phyloP scores from a whole-genome alignment of 2,797 vertebrate species.

The Trematomus bernacchii region DNA sequence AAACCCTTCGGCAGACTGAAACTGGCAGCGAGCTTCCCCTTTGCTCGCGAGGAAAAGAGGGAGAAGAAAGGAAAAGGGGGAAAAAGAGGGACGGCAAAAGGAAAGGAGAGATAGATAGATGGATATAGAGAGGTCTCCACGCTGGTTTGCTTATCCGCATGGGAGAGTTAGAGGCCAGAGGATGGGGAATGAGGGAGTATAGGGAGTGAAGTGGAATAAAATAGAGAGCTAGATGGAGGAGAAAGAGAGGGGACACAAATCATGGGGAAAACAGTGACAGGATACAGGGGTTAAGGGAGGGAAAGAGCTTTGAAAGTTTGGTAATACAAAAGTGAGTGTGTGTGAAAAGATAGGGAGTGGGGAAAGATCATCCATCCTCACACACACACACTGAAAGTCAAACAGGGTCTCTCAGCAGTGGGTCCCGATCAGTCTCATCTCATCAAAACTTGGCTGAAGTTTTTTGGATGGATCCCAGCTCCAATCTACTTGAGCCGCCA shows the following conservation, averaged over 20 bases:
- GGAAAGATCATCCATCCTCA: constrained; percentile 63
- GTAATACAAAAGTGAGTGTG: constrained; percentile 61
- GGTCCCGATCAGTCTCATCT: constrained; percentile 77
- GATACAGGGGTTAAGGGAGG: constrained; percentile 64
- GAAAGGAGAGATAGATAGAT: constrained; percentile 76
- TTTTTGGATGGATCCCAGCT: constrained; percentile 76
- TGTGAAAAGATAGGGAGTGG: constrained; percentile 59
- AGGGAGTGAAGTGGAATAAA: constrained; percentile 74
- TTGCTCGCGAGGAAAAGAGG: constrained; percentile 77
- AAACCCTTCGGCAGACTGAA: constrained; percentile 88
- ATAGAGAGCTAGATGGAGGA: constrained; percentile 65
- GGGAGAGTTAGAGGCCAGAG: constrained; percentile 75
- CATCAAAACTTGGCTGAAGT: constrained; percentile 81
- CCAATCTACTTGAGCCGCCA: constrained; percentile 59
- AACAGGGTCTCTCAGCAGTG: constrained; percentile 64
- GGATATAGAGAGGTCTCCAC: constrained; percentile 80
- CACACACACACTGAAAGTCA: constrained; percentile 54
- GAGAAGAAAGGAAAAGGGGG: constrained; percentile 76
- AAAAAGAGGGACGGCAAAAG: constrained; percentile 68
- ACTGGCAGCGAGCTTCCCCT: constrained; percentile 89
- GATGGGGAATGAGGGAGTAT: constrained; percentile 64
- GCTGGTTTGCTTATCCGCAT: constrained; percentile 75
- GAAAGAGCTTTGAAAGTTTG: constrained; percentile 78
- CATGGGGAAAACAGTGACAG: constrained; percentile 71
- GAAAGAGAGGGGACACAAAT: constrained; percentile 73